phyloP scores from a whole-genome alignment of 2,888 invertebrate genomes.

The Ophion costatus region DNA sequence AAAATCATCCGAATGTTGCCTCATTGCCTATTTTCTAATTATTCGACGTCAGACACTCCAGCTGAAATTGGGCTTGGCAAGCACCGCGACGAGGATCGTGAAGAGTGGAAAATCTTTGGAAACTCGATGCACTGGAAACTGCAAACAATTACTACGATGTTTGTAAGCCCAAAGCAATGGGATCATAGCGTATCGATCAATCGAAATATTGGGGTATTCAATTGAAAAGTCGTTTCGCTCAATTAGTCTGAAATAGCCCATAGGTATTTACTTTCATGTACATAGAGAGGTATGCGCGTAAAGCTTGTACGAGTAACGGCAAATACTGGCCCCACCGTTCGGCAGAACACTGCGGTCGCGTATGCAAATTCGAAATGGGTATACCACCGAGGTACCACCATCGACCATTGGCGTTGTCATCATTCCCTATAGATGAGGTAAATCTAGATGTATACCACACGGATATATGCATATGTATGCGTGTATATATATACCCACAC shows the following conservation, averaged over 20 bases:
- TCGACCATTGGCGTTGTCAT: conserved; percentile 53
- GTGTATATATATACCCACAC: neutral
- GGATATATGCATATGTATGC: neutral
- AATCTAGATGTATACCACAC: neutral
- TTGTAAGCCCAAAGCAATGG: neutral
- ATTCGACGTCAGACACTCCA: too few species aligned
- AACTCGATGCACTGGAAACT: too few species aligned
- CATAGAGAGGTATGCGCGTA: neutral
- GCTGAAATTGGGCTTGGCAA: too few species aligned
- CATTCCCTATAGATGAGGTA: conserved; percentile 26
- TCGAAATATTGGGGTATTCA: neutral
- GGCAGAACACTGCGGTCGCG: conserved; percentile 70
- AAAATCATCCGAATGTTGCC: too few species aligned
- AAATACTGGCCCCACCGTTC: conserved; percentile 67
- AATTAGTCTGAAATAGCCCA: conserved; percentile 3
- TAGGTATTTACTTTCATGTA: conserved; percentile 6
- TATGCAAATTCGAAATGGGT: conserved; percentile 72
- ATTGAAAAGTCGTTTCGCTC: neutral
- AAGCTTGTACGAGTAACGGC: conserved; percentile 50
- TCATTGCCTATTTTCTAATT: too few species aligned
- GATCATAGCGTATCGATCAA: neutral
- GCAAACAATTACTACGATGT: neutral
- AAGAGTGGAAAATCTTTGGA: too few species aligned
- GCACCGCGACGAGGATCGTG: too few species aligned
- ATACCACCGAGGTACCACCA: conserved; percentile 43